Base-by-base conservation (phyloP, 2,113 vertebrate species). In the Ginglymostoma cirratum region DNA sequence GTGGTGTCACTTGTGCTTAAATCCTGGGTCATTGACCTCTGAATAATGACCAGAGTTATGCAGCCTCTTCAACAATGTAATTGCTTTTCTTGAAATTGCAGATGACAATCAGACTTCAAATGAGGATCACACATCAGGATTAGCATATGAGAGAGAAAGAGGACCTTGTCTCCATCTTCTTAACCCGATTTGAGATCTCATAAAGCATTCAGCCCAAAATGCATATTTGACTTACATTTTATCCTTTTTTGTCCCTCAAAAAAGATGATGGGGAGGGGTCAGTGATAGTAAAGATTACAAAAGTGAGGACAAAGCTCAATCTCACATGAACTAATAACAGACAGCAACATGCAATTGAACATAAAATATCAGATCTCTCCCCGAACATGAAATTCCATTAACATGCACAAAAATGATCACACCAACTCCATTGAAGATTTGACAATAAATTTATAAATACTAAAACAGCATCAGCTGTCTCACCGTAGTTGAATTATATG, bases 1-100 rank as follows among this genome's bases (percentile, higher is more conserved):
- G 94, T 70, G 42, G 67, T 95, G 69, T 95, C 42, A 72, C 69
- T 95, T 72, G 66, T 52, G 42, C 48, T 95, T 95, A 95, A 95
- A 76, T 95, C 94, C 67, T 52, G n/a, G 42, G 69, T 95, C 67
- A 45, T 15, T 95, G 67, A 95, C 67, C 67, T 70, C 69, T 95
- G 69, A 95, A 95, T 45, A 95, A 69, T 48, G 94, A 72, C 94
- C 94, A 95, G 93, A 94, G 38, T 70, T 94, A 95, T 30, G 66
- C 94, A 48, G 67, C 94, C 66, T 72, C 94, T 95, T 95, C 94
- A 69, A 95, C 67, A 52, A 72, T 30, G 42, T 95, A 95, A 72
- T 95, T 52, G 67, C 38, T 95, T 72, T 72, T 45, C 67, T 30
- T 72, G 42, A 95, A 95, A 72, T 48, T 72, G 67, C 69, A 95